phyloP scores from a whole-genome alignment of 2,888 invertebrate species.

The Marronus borbonicus region DNA sequence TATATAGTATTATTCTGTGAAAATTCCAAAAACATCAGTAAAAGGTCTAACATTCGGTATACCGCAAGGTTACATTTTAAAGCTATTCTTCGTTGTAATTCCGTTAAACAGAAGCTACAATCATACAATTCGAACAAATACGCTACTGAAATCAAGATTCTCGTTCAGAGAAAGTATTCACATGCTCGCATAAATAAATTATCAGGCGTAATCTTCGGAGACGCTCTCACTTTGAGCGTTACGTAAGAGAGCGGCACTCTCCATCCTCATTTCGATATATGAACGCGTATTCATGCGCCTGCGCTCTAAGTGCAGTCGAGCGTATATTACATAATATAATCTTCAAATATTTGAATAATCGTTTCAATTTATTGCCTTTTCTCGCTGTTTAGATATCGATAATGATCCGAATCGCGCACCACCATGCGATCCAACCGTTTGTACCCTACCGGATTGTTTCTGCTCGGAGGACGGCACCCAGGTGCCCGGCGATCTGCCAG shows the following conservation, averaged over 20 bases:
- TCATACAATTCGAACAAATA: not conserved
- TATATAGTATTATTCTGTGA: too few species aligned
- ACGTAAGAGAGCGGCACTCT: slow-evolving; percentile 27
- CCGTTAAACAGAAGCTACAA: not conserved
- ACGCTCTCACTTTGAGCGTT: slow-evolving; percentile 36
- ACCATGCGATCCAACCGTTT: slow-evolving; percentile 89
- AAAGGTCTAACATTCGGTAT: not conserved
- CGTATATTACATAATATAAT: slow-evolving; percentile 11
- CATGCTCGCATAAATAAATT: slow-evolving; percentile 15
- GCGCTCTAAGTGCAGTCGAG: too few species aligned
- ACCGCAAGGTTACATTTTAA: not conserved
- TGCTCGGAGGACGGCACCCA: slow-evolving; percentile 93
- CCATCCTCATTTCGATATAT: slow-evolving; percentile 20
- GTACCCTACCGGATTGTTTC: slow-evolving; percentile 93
- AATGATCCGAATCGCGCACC: slow-evolving; percentile 95
- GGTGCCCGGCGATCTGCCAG: slow-evolving; percentile 87
- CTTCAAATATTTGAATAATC: slow-evolving; percentile 1
- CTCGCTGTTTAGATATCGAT: slow-evolving; percentile 82
- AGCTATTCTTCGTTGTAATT: not conserved
- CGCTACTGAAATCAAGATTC: not conserved
- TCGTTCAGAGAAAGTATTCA: slow-evolving; percentile 1
- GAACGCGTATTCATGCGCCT: not conserved
- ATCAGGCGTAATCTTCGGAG: slow-evolving; percentile 18
- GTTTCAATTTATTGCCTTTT: not conserved
- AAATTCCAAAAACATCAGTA: too few species aligned